Evolutionary conservation across 2,797 vertebrate genomes (phyloP), one percentile per base, ranked within the genome.

Genomic region (Pristis pectinata): DNA sequence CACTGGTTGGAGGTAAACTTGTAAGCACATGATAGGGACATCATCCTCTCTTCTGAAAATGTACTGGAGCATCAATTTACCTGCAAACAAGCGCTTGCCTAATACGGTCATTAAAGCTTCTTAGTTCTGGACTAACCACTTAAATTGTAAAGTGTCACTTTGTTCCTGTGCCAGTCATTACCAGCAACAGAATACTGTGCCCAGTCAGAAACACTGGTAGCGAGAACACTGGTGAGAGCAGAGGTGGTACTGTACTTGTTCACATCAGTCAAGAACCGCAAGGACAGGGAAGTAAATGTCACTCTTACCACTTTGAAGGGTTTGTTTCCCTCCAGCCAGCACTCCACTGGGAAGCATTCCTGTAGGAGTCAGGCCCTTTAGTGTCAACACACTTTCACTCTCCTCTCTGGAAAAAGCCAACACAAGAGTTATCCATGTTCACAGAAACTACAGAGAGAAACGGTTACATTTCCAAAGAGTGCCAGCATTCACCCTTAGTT

Each of bases 341-440:
- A 99, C 99, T 53, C 99, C 99, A 8, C 99, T 99, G 95, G 99
- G 99, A 95, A 99, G 97, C 99, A 99, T 99, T 96, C 99, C 99
- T 24, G 99, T 99, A 0, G 99, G 99, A 96, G 99, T 99, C 96
- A 99, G 97, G 83, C 99, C 99, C 96, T 99, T 99, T 97, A 99
- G 98, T 0, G 99, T 99, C 97, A 99, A 97, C 95, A 99, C 99
- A 34, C 99, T 99, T 97, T 99, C 99, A 95, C 99, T 99, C 97
- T 99, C 99, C 97, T 99, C 99, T 97, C 99, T 99, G 97, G 7
- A 94, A 72, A 53, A 77, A 13, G 30, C 8, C 59, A 95, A 79
- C 49, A 92, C 74, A 76, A 70, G 79, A n/a, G 30, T 17, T 76
- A 93, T 10, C 41, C 7, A 27, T 61, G 2, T 37, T 22, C 5